These are phyloP conservation scores for Watsonalla binaria DNA, from an alignment of 2,888 invertebrate species.

Conservation along the genomic window DNA sequence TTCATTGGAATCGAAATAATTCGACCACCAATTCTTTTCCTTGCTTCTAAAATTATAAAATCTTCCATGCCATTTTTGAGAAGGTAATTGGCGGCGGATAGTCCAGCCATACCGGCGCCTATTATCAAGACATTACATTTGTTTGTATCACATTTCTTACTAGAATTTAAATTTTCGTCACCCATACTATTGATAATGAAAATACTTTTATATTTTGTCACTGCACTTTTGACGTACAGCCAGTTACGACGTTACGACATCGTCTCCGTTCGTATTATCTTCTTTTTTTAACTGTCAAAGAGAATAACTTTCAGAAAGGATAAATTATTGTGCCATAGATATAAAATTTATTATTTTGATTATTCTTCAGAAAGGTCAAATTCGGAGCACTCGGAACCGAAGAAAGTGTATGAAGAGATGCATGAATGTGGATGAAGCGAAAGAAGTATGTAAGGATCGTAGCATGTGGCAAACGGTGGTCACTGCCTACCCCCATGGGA, in stretches of 20 bases:
- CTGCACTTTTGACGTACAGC: conserved; percentile 57
- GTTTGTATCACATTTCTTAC: conserved; percentile 67
- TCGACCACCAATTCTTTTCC: conserved; percentile 89
- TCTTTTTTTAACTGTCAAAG: no score
- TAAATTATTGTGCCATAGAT: no score
- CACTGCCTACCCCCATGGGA: no score
- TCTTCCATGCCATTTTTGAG: conserved; percentile 87
- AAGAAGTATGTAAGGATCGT: no score
- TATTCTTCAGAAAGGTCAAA: no score
- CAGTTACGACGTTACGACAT: conserved; percentile 37
- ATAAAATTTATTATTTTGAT: no score
- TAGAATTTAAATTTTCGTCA: conserved; percentile 73
- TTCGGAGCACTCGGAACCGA: no score
- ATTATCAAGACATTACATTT: conserved; percentile 87
- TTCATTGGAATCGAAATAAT: conserved; percentile 86
- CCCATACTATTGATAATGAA: conserved; percentile 65
- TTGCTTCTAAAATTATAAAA: conserved; percentile 89
- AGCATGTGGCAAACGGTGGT: no score
- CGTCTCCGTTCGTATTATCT: conserved; percentile 20
- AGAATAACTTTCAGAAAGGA: no score
- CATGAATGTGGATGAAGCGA: no score
- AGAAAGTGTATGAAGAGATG: no score
- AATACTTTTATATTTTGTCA: conserved; percentile 53
- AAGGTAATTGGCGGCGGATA: conserved; percentile 90
- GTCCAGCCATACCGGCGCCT: conserved; percentile 91